Evolutionary conservation across 2,113 vertebrate genomes (phyloP).

Genomic region (Daboia siamensis): DNA sequence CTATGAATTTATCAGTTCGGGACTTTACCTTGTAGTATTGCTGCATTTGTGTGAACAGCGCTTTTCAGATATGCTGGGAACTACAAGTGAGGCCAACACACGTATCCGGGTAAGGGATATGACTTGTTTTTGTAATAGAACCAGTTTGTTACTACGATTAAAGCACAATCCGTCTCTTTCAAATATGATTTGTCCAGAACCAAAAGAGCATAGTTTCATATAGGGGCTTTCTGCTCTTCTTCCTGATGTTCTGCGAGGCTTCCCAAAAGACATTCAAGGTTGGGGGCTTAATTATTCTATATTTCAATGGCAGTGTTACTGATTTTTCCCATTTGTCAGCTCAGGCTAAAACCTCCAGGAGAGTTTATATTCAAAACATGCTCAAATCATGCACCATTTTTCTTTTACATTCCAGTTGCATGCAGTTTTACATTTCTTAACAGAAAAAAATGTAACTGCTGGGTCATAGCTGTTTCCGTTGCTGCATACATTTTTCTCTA

Average conservation of each 20-base stretch:
- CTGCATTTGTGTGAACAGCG: slow-evolving; percentile 95
- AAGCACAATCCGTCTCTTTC: background rate
- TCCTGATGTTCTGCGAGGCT: background rate
- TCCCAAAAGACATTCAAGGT: background rate
- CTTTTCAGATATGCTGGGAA: slow-evolving; percentile 94
- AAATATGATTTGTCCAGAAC: background rate
- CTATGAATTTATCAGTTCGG: slow-evolving; percentile 97
- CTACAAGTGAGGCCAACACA: slow-evolving; percentile 82
- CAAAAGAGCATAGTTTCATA: background rate
- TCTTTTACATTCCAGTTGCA: background rate
- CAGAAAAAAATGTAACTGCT: background rate
- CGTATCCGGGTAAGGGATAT: slow-evolving; percentile 84
- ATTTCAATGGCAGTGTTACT: background rate
- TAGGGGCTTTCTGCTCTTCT: background rate
- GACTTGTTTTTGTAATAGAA: slow-evolving; percentile 3
- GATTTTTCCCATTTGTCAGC: background rate
- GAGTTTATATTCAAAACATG: background rate
- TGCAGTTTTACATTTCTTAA: background rate
- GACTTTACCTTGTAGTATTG: slow-evolving; percentile 95
- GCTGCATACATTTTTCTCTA: too few species aligned
- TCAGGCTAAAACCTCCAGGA: background rate
- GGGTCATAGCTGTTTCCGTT: background rate
- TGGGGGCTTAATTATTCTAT: background rate
- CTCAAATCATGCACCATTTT: background rate
- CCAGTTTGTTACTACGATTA: background rate